Percentiles rank a stretch among this genome's conserved stretches.
Conservation (phyloP, 2,113 vertebrate genomes). For the Odocoileus hemionus region DNA sequence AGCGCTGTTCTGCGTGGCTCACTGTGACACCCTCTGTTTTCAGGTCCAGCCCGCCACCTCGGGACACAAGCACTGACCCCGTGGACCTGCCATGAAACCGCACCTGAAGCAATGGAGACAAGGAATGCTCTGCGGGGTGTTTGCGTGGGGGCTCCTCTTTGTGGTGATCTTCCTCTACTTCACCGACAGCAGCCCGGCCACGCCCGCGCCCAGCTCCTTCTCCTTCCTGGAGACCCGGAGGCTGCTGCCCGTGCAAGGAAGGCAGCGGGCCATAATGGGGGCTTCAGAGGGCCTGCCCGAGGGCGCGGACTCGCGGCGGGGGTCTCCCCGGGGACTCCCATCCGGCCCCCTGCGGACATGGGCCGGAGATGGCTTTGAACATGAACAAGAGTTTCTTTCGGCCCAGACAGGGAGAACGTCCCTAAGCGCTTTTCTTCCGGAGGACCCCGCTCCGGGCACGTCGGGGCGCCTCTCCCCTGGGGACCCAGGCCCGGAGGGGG, state of each 20-base stretch:
- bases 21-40: neutral
- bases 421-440: constrained; percentile 75
- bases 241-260: constrained; percentile 88
- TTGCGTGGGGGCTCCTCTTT: constrained; percentile 94
- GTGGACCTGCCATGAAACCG: constrained; percentile 91
- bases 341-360: constrained; percentile 74
- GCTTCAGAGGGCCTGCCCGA: constrained; percentile 69
- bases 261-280: constrained; percentile 85
- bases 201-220: constrained; percentile 85
- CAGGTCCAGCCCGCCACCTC: constrained; percentile 9
- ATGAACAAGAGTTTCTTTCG: constrained; percentile 75
- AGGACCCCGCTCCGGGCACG: constrained; percentile 65
- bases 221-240: constrained; percentile 89
- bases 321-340: constrained; percentile 60
- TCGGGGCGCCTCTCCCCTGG: constrained; percentile 41
- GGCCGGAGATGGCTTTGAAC: constrained; percentile 69
- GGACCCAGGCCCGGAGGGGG: constrained; percentile 48
- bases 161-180: constrained; percentile 94
- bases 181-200: constrained; percentile 88
- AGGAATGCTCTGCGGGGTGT: constrained; percentile 90
- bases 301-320: constrained; percentile 70
- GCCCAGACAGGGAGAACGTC: constrained; percentile 75
- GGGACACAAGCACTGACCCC: constrained; percentile 43
- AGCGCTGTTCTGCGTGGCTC: neutral
- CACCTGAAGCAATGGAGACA: constrained; percentile 96